Base-by-base conservation (phyloP, 2,797 vertebrate genomes). In the Muscicapa comitata region DNA sequence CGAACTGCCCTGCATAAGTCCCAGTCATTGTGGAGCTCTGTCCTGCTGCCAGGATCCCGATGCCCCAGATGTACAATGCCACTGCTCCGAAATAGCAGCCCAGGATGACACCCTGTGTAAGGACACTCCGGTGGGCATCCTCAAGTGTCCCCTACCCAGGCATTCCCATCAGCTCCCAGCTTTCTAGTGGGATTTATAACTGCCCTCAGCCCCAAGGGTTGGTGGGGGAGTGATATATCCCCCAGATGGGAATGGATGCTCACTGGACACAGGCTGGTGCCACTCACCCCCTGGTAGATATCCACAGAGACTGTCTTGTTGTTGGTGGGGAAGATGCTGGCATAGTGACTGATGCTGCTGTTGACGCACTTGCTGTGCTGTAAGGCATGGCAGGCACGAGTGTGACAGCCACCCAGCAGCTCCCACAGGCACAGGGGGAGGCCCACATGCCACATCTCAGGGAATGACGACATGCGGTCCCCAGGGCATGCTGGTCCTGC, bases 11-110 rank as follows among this genome's bases (percentile, higher is more conserved):
- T 0, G 98, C 98, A 0, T 98, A 98, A 31, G 98, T 98, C 40
- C 98, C 98, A 0, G 98, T 98, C 98, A 98, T 98, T 2, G 98
- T 98, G 77, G 98, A 98, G 91, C 98, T 98, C 95, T 98, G 98
- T 35, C 98, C 98, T 0, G 98, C 98, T 0, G 98, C 98, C 91
- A 98, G 94, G 85, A 98, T 98, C 38, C 98, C 98, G 1, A 98
- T 78, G 0, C 98, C 98, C 98, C 98, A 98, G 96, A 98, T 98
- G 75, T 98, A 98, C 42, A 98, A 94, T 5, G 98, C 98, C 0
- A 17, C 96, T 0, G 89, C 91, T 5, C 98, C 98, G 0, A 98
- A 98, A 77, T 98, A 96, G 86, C 98, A 98, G 25, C 98, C 98
- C 35, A 98, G 88, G 63, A 98, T 98, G 81, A 98, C 95, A 0